Evolutionary conservation across 2,113 vertebrate species (phyloP).

Genomic region (Protobothrops mucrosquamatus): DNA sequence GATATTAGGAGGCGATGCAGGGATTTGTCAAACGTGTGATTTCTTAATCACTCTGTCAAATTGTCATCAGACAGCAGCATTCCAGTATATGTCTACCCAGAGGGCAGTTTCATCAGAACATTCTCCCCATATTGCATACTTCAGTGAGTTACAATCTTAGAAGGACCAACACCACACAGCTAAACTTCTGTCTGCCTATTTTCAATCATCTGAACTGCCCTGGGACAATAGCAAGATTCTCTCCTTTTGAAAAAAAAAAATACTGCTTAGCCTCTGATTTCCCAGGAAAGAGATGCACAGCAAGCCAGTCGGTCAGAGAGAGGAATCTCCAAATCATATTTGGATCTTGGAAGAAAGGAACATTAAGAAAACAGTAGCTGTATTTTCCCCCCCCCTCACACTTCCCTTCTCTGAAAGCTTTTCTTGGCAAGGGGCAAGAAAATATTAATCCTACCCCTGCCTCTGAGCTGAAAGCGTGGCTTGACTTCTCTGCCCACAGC

Average conservation of each 20-base stretch:
- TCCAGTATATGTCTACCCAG: background rate
- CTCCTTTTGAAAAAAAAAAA: background rate
- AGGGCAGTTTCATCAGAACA: background rate
- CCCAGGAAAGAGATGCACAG: background rate
- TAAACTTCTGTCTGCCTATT: background rate
- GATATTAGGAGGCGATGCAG: background rate
- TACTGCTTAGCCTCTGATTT: background rate
- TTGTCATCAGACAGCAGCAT: background rate
- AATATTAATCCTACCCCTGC: background rate
- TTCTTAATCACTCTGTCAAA: background rate
- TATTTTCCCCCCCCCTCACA: too few relatives aligned
- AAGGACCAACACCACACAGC: background rate
- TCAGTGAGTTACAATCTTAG: background rate
- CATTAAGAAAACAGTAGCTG: too few relatives aligned
- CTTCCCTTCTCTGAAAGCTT: too few relatives aligned
- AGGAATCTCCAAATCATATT: background rate
- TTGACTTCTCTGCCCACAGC: slow-evolving; percentile 11
- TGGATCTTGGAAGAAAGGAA: background rate
- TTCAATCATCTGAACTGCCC: background rate
- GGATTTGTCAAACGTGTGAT: background rate
- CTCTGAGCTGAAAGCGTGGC: background rate
- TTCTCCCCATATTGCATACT: background rate
- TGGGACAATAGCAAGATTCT: background rate
- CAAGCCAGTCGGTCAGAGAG: background rate
- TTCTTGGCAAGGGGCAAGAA: background rate